Evolutionary conservation across 2,888 invertebrate species (phyloP).

Genomic region (Hydriomena furcata): DNA sequence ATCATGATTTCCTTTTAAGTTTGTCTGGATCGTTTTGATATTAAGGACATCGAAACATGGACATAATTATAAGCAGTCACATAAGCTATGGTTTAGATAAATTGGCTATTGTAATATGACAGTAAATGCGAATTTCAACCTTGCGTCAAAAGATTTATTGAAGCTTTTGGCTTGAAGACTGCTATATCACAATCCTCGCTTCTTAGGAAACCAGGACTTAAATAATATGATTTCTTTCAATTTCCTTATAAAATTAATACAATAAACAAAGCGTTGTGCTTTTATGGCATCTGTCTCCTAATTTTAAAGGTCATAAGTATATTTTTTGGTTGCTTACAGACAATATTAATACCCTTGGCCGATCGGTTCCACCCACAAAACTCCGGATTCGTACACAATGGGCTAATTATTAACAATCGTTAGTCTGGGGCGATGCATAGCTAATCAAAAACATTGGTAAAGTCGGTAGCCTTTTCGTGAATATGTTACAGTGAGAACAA

Average conservation of each 20-base stretch:
- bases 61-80: too few relatives aligned
- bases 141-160: too few relatives aligned
- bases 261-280: slow-evolving; percentile 26
- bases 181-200: neutral
- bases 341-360: slow-evolving; percentile 59
- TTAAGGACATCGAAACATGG: too few relatives aligned
- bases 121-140: neutral
- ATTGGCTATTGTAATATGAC: too few relatives aligned
- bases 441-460: slow-evolving; percentile 46
- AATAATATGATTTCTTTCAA: slow-evolving; percentile 23
- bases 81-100: too few relatives aligned
- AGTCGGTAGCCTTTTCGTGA: slow-evolving; percentile 32
- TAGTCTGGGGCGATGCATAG: slow-evolving; percentile 51
- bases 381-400: slow-evolving; percentile 59
- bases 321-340: slow-evolving; percentile 42
- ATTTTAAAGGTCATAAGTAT: slow-evolving; percentile 45
- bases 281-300: slow-evolving; percentile 38
- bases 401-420: slow-evolving; percentile 60
- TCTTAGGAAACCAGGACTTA: neutral
- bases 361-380: slow-evolving; percentile 60
- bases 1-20: slow-evolving; percentile 8
- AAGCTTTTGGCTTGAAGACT: too few relatives aligned
- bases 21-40: slow-evolving; percentile 19
- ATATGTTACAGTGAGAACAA: slow-evolving; percentile 12
- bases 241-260: slow-evolving; percentile 26